Evolutionary conservation across 1,140 invertebrate species (phyloP), one percentile per base, ranked within the genome.

Genomic region (Diachasmimorpha longicaudata): DNA sequence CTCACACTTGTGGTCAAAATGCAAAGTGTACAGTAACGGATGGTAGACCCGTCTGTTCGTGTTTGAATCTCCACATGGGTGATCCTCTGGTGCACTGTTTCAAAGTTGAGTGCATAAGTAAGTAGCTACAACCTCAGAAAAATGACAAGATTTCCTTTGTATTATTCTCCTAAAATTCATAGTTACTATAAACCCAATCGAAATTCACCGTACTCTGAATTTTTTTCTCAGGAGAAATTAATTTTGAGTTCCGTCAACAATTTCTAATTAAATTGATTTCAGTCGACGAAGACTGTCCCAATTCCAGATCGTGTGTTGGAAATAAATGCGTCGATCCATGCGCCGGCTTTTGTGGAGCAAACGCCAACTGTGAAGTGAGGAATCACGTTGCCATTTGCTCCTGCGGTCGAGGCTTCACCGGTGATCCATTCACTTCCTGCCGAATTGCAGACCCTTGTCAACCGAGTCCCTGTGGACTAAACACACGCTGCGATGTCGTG

Each of bases 401-500:
- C 48, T 94, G 93, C 83, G 91, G 92, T 9, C 82, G 92, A 14
- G 93, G 95, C 16, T 96, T 95, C 83, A 91, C 94, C 46, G 96
- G 96, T 14, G 94, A 97, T 85, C 94, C 96, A 0, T 88, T 96
- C 3, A 88, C 89, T 0, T 90, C 89, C 74, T 96, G 95, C 82
- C 89, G 91, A 73, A 66, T 89, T 66, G 88, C 88, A 21, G 89
- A 91, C 82, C 90, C 90, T 69, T 96, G 95, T 81, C 92, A 94
- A 81, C 94, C 94, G 1, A 94, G 92, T 72, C 94, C 94, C 0
- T 96, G 95, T 74, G 95, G 95, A 36, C 77, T 85, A 25, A 96
- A 96, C 83, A 95, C 94, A 0, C 92, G 94, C 69, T 96, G 95
- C 84, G 92, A 94, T 81, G 94, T 95, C 14, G 89, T 92, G 3